Evolutionary conservation across 2,888 invertebrate genomes (phyloP).

Genomic region (Drosophila trichaetosa): DNA sequence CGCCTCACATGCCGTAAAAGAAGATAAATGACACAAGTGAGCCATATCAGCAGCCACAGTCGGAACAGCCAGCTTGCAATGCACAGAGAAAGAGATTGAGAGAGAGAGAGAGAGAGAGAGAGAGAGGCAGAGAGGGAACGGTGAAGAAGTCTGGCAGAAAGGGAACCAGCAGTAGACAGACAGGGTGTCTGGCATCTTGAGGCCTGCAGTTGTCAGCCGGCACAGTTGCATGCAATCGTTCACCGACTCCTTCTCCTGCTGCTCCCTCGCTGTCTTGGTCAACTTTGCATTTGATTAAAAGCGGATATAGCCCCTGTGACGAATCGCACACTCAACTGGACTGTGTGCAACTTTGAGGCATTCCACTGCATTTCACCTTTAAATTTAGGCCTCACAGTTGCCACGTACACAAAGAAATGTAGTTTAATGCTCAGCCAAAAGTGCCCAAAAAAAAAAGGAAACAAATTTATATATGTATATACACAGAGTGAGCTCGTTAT

Average conservation of each 20-base stretch:
- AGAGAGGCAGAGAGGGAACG: not conserved
- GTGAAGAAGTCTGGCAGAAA: not conserved
- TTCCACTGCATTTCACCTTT: slow-evolving; percentile 36
- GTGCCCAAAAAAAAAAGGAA: slow-evolving; percentile 21
- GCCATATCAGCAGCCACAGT: slow-evolving; percentile 76
- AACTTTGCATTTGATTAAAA: slow-evolving; percentile 76
- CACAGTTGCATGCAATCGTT: slow-evolving; percentile 20
- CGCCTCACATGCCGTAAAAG: slow-evolving; percentile 68
- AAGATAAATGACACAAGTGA: slow-evolving; percentile 80
- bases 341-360: slow-evolving; percentile 7
- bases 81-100: slow-evolving; percentile 1
- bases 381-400: slow-evolving; percentile 17
- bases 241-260: not conserved
- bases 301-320: slow-evolving; percentile 52
- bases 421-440: slow-evolving; percentile 61
- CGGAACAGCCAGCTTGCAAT: slow-evolving; percentile 39
- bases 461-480: not conserved
- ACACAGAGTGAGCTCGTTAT: slow-evolving; percentile 43
- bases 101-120: slow-evolving; percentile 1
- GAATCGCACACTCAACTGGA: slow-evolving; percentile 44
- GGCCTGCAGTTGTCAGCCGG: slow-evolving; percentile 68
- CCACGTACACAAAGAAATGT: slow-evolving; percentile 19
- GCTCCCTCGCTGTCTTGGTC: slow-evolving; percentile 23
- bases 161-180: slow-evolving; percentile 34
- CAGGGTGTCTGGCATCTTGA: slow-evolving; percentile 61